phyloP scores from a whole-genome alignment of 2,797 vertebrate genomes.

The Onychomys arenicola region DNA sequence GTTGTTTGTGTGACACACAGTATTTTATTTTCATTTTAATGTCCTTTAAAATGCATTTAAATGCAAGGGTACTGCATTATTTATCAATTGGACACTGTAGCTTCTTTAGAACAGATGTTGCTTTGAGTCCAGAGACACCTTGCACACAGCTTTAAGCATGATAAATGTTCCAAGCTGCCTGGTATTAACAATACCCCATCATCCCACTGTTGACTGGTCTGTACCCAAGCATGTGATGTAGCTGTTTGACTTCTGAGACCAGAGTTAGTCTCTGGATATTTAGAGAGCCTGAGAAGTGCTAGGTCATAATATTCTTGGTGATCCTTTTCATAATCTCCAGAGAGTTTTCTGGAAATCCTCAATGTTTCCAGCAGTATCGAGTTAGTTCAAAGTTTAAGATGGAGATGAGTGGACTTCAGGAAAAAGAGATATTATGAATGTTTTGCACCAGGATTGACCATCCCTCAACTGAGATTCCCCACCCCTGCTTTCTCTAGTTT shows the following conservation, averaged over 20 bases:
- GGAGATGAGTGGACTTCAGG: not conserved
- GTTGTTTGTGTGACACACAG: not conserved
- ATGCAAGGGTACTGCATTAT: not conserved
- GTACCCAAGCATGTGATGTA: not conserved
- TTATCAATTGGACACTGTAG: not conserved
- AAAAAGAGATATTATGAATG: not conserved
- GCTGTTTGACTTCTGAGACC: not conserved
- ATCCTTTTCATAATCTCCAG: not conserved
- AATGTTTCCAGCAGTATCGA: not conserved
- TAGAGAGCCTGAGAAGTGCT: not conserved
- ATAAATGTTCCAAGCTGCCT: not conserved
- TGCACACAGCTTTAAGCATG: not conserved
- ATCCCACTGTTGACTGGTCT: not conserved
- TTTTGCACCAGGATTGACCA: not conserved
- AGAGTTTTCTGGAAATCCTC: not conserved
- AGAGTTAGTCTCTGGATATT: not conserved
- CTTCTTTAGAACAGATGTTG: not conserved
- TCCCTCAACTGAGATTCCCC: not conserved
- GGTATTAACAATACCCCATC: not conserved
- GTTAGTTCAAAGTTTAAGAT: not conserved
- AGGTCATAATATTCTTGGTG: not conserved
- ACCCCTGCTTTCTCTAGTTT: not conserved
- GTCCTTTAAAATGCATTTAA: not conserved
- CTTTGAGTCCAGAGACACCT: not conserved
- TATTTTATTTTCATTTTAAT: constrained; percentile 27